Evolutionary conservation across 2,888 invertebrate genomes (phyloP).

Genomic region (Oligia fasciuncula): DNA sequence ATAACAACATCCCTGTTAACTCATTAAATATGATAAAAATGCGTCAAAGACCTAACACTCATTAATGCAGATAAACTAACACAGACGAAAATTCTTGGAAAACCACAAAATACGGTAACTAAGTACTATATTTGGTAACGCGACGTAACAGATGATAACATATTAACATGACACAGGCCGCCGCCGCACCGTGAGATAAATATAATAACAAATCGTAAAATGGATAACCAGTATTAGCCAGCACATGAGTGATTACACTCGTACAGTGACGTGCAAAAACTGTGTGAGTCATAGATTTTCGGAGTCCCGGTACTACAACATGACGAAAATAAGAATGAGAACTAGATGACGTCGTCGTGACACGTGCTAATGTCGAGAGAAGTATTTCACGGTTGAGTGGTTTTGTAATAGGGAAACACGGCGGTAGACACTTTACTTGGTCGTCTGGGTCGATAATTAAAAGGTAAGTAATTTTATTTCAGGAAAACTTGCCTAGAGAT

Average conservation of each 20-base stretch:
- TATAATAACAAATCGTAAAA: slow-evolving; percentile 44
- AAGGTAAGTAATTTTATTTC: too few relatives aligned
- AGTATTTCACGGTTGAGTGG: background rate
- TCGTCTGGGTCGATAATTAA: background rate
- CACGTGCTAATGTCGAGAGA: slow-evolving; percentile 23
- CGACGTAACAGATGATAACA: slow-evolving; percentile 34
- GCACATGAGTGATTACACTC: slow-evolving; percentile 13
- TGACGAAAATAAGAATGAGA: slow-evolving; percentile 54
- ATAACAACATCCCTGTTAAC: slow-evolving; percentile 2
- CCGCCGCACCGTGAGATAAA: slow-evolving; percentile 22
- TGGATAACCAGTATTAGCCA: slow-evolving; percentile 22
- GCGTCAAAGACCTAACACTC: slow-evolving; percentile 11
- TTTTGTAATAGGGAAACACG: background rate
- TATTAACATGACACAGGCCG: slow-evolving; percentile 26
- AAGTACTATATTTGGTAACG: slow-evolving; percentile 32
- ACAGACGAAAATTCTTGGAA: slow-evolving; percentile 28
- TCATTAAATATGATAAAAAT: slow-evolving; percentile 18
- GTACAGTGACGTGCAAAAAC: slow-evolving; percentile 29
- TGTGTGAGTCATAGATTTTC: slow-evolving; percentile 48
- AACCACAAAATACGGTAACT: slow-evolving; percentile 22
- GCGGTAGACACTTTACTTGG: background rate
- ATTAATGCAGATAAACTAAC: slow-evolving; percentile 26
- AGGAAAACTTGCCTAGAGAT: background rate
- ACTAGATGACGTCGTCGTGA: slow-evolving; percentile 30
- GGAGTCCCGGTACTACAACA: slow-evolving; percentile 3